These are phyloP conservation scores for Sylvilagus floridanus DNA, from an alignment of 2,797 vertebrate genomes.

Conservation along the genomic window DNA sequence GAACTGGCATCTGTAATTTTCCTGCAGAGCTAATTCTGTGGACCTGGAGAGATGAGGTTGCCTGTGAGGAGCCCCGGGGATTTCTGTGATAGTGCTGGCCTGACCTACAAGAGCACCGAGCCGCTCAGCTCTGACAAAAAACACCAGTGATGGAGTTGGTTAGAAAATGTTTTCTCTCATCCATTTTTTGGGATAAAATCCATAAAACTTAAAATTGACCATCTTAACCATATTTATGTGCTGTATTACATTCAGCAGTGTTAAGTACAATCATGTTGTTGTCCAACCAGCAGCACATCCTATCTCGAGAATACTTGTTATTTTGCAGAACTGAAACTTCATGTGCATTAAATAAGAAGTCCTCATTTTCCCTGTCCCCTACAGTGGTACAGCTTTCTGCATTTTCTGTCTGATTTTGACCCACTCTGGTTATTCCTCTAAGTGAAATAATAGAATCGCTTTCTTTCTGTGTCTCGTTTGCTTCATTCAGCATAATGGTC, in stretches of 20 bases:
- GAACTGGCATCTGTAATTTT: neutral
- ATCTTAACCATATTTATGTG: neutral
- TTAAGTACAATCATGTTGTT: neutral
- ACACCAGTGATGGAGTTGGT: neutral
- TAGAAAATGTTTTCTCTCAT: neutral
- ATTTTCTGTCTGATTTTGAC: neutral
- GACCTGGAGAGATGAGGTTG: neutral
- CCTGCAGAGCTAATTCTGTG: neutral
- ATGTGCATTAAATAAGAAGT: neutral
- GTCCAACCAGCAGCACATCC: neutral
- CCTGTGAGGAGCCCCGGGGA: neutral
- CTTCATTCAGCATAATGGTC: neutral
- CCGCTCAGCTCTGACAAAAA: neutral
- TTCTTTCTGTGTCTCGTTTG: neutral
- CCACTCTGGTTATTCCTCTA: neutral
- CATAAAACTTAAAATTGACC: neutral
- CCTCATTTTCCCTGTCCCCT: neutral
- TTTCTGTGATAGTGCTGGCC: accelerated
- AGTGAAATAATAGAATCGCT: neutral
- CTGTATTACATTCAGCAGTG: neutral
- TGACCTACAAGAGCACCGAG: neutral
- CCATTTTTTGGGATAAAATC: neutral
- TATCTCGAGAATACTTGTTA: neutral
- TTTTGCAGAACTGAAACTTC: conserved; percentile 30
- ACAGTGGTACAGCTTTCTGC: neutral